Base-by-base conservation (phyloP, 2,888 invertebrate species). In the Caenorhabditis sp. region DNA sequence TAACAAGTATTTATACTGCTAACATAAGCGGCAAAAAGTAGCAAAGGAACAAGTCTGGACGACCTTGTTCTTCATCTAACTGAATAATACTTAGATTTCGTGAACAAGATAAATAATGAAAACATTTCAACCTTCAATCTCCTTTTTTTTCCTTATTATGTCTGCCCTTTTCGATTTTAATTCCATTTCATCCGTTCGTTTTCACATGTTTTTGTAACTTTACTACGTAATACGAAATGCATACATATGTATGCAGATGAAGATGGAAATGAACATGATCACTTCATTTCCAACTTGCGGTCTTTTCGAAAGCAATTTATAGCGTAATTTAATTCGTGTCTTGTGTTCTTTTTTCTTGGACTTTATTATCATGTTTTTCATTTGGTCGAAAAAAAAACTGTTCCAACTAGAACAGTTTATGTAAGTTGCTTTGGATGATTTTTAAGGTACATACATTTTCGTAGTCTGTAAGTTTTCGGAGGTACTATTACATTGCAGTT, bases 91-190 rank as follows among this genome's bases (percentile, higher is more conserved):
- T 31, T 31, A 43, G 43, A 43, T 43, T 43, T 43, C 14, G 17
- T 43, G 43, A 43, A 43, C 43, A 43, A 43, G 43, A 43, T 43
- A 43, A 43, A 43, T 43, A 43, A 43, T 43, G 43, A 43, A 43
- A 43, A 43, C 43, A 43, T 43, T 43, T 31, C 49, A 20, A 26
- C 59, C 49, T 49, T 50, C 49, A 23, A 10, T 43, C 14, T 58
- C 43, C 23, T 43, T 23, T 17, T 49, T 54, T 53, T 53, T 53
- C 38, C 62, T 54, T 36, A 49, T 62, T 62, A 54, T 62, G 49
- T 38, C 53, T 54, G 27, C 14, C 7, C 50, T 17, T 23, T 43
- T 43, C 43, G 61, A 52, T 27, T 8, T 31, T 7, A 43, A 43
- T 43, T 14, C 43, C 43, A 43, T 43, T 43, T 43, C 43, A 43